Percentiles rank a stretch among this genome's conserved stretches.
Conservation (phyloP, 2,113 vertebrate genomes). For the Girardinichthys multiradiatus region DNA sequence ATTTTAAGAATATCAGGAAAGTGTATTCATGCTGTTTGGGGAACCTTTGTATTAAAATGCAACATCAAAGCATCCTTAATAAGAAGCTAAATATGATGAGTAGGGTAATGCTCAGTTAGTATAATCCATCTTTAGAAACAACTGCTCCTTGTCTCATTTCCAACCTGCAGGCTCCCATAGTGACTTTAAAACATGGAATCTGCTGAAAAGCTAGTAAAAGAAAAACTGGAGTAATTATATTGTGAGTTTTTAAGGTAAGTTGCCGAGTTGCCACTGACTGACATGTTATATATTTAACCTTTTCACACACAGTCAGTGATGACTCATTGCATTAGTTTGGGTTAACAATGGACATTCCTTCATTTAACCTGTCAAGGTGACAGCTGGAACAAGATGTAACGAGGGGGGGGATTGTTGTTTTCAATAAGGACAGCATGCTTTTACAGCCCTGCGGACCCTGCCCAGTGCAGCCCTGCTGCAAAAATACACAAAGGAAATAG, state of each 20-base stretch:
- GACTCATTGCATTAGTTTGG: conserved; percentile 6
- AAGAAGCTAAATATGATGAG: no score
- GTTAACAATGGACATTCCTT: conserved; percentile 1
- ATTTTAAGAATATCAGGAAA: no score
- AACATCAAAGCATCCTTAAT: no score
- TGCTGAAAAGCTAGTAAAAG: not conserved
- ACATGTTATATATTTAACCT: not conserved
- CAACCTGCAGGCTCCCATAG: no score
- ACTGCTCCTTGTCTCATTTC: no score
- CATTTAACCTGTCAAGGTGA: conserved; percentile 25
- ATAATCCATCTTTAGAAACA: no score
- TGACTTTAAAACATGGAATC: no score
- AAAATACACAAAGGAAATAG: conserved; percentile 70
- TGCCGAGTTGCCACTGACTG: no score
- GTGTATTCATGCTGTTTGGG: no score
- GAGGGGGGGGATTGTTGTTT: conserved; percentile 29
- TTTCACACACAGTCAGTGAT: not conserved
- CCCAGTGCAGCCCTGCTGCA: conserved; percentile 51
- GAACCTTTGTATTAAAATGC: no score
- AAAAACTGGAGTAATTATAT: not conserved
- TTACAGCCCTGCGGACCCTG: conserved; percentile 19
- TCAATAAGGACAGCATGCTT: conserved; percentile 15
- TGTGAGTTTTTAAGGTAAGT: no score
- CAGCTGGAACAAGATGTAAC: conserved; percentile 23
- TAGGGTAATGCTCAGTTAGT: no score